A percentile compares a stretch with the other conserved stretches of the same genome.
phyloP scores from a whole-genome alignment of 2,113 vertebrate species.

The Ursus arctos region DNA sequence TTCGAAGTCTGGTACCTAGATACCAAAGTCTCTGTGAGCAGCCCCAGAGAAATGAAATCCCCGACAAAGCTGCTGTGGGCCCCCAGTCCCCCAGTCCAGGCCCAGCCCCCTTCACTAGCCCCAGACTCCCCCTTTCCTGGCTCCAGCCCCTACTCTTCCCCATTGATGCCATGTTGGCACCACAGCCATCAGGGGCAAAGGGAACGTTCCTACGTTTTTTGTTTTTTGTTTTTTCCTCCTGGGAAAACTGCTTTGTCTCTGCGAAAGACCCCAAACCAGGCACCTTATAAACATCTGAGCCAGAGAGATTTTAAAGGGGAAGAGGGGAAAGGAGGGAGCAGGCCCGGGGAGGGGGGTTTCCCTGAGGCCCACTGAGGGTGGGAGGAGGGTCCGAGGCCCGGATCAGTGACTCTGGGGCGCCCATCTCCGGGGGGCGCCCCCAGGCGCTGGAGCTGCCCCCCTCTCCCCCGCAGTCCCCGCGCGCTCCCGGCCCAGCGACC shows the following conservation, averaged over 20 bases:
- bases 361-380: background rate
- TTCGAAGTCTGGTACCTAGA: background rate
- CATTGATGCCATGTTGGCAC: background rate
- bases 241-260: conserved; percentile 62
- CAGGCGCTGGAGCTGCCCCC: background rate
- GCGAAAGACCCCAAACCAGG: background rate
- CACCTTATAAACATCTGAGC: background rate
- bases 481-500: background rate
- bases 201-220: background rate
- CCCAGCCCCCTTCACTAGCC: background rate
- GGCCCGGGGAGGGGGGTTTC: fast-evolving
- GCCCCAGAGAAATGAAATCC: background rate
- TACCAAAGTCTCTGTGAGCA: background rate
- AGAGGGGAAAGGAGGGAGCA: background rate
- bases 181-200: background rate
- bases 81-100: background rate
- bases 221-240: background rate
- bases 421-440: background rate
- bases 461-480: background rate
- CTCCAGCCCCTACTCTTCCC: background rate
- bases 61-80: background rate
- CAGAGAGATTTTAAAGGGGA: background rate
- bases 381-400: background rate
- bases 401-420: background rate
- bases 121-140: background rate